Evolutionary conservation across 2,797 vertebrate species (phyloP).

Genomic region (Chelon labrosus): DNA sequence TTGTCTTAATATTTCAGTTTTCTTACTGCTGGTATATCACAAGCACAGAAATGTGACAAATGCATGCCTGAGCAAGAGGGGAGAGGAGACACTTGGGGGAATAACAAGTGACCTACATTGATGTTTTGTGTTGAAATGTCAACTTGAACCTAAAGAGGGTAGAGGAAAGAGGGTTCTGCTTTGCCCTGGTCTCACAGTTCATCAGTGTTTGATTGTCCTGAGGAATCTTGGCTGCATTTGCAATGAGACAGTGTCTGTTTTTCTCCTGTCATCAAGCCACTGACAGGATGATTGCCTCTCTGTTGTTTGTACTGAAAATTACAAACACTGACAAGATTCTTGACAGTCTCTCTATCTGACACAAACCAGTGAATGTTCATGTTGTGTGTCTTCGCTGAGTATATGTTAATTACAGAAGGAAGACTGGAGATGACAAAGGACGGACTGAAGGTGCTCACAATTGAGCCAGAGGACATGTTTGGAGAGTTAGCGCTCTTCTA

Average conservation of each 20-base stretch:
- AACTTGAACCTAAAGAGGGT: conserved; percentile 13
- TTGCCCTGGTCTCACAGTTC: conserved; percentile 9
- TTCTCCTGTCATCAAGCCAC: conserved; percentile 8
- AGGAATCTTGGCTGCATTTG: conserved; percentile 38
- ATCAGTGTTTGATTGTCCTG: conserved; percentile 31
- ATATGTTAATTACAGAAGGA: conserved; percentile 74
- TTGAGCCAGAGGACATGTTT: conserved; percentile 77
- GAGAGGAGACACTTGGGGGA: conserved; percentile 16
- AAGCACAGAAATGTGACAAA: conserved; percentile 24
- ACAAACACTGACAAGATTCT: conserved; percentile 14
- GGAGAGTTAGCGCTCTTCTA: conserved; percentile 82
- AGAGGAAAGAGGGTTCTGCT: conserved; percentile 9
- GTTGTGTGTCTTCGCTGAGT: conserved; percentile 17
- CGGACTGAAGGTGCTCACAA: conserved; percentile 67
- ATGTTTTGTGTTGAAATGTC: conserved; percentile 47
- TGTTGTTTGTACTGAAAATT: conserved; percentile 29
- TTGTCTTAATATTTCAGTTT: conserved; percentile 4
- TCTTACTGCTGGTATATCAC: conserved; percentile 14
- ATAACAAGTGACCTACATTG: conserved; percentile 28
- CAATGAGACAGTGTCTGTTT: conserved; percentile 29
- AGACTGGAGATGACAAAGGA: conserved; percentile 80
- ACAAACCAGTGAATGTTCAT: neutral
- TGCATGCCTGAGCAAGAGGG: conserved; percentile 23
- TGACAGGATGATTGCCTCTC: conserved; percentile 34
- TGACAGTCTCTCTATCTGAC: conserved; percentile 3